Evolutionary conservation across 2,888 invertebrate genomes (phyloP).

Genomic region (Papilio demoleus): DNA sequence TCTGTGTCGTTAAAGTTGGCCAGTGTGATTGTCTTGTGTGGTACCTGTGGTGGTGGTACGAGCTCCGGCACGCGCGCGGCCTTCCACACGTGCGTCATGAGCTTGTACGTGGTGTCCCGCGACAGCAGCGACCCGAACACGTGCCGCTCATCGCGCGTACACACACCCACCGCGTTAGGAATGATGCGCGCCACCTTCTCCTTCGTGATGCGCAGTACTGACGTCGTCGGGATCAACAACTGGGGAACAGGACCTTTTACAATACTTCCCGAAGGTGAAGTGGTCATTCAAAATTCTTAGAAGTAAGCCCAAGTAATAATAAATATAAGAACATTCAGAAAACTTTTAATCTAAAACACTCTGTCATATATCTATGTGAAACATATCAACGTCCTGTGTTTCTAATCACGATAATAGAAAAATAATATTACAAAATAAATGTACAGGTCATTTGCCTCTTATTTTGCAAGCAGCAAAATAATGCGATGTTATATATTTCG

Average conservation of each 20-base stretch:
- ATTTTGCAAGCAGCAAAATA: not conserved
- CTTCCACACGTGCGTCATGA: constrained; percentile 94
- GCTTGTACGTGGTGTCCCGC: constrained; percentile 92
- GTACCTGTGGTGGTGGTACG: constrained; percentile 68
- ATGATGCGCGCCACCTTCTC: constrained; percentile 97
- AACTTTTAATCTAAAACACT: too few relatives aligned
- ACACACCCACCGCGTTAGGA: constrained; percentile 96
- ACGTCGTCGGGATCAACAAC: constrained; percentile 93
- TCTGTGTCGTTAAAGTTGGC: too few relatives aligned
- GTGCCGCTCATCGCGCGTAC: constrained; percentile 92
- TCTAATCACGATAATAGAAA: too few relatives aligned
- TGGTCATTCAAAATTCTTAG: too few relatives aligned
- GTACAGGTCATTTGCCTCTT: not conserved
- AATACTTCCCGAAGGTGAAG: too few relatives aligned
- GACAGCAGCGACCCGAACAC: constrained; percentile 96
- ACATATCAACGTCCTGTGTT: too few relatives aligned
- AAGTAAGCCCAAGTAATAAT: too few relatives aligned
- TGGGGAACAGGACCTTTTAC: constrained; percentile 64
- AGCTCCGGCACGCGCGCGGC: constrained; percentile 81
- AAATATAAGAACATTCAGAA: too few relatives aligned
- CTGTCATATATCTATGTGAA: too few relatives aligned
- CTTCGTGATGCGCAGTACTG: constrained; percentile 94
- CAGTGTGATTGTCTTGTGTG: too few relatives aligned
- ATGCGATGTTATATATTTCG: not conserved
- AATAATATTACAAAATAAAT: not conserved